Evolutionary conservation across 2,888 invertebrate genomes (phyloP).

Genomic region (Tipula unca): DNA sequence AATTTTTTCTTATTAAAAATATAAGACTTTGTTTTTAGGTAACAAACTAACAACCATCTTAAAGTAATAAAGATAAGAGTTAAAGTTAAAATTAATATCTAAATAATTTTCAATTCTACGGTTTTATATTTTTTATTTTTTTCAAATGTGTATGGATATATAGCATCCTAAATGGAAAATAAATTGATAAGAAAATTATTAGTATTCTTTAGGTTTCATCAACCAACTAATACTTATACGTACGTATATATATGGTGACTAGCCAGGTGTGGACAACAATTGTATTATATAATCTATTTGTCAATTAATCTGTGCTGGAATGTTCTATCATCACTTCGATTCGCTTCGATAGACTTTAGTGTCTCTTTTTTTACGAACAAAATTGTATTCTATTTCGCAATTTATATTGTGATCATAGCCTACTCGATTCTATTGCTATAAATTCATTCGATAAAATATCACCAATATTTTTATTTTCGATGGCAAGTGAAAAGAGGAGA

Average conservation of each 20-base stretch:
- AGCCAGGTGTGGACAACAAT: neutral
- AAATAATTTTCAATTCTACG: neutral
- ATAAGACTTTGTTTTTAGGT: neutral
- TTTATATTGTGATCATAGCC: too few species aligned
- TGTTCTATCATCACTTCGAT: too few species aligned
- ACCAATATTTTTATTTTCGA: too few species aligned
- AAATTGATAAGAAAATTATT: constrained; percentile 14
- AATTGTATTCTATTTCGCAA: too few species aligned
- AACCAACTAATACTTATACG: neutral
- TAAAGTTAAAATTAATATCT: constrained; percentile 1
- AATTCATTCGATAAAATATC: too few species aligned
- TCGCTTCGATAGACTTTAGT: too few species aligned
- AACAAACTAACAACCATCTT: neutral
- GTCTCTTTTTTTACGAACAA: too few species aligned
- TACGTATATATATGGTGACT: neutral
- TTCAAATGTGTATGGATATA: neutral
- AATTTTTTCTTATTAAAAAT: neutral
- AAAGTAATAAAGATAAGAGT: neutral
- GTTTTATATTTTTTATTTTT: neutral
- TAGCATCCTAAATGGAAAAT: constrained; percentile 2
- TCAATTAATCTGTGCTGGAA: too few species aligned
- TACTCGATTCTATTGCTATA: too few species aligned
- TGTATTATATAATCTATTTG: neutral
- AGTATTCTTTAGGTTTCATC: neutral
- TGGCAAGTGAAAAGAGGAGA: too few species aligned